Base-by-base conservation (phyloP, 2,113 vertebrate species). In the Oryzias celebensis region DNA sequence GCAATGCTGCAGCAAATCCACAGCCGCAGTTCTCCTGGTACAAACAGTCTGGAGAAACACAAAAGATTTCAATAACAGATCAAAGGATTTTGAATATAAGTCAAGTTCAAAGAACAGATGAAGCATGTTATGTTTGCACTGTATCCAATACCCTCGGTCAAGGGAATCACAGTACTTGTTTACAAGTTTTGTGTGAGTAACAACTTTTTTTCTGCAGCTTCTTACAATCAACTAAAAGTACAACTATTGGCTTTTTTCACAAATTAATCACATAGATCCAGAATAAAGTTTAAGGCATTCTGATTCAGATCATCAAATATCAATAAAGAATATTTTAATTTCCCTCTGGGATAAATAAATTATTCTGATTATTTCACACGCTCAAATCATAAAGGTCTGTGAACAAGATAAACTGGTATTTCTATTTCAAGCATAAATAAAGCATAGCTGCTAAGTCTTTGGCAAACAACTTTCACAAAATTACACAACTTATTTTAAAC, bases 161-260 rank as follows among this genome's bases (percentile, higher is more conserved):
- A 28, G 74, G 71, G 10, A 0, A 44, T 0, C 2, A 28, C 0
- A 83, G 83, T 47, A 0, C n/a, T 15, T 82, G 72, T 70, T 57
- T 92, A 60, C 0, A 62, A 14, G 86, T 92, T 0, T 45, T 68
- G 5, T 90, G 91, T 92, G 84, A 90, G 91, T 90, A 53, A 31
- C 13, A 14, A 10, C 14, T 14, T 52, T 24, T 23, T 23, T 50
- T 51, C 15, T 26, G 3, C 15, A 4, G 42, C 42, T 42, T 18
- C 20, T 36, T 26, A n/a, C 10, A 2, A 23, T 24, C 23, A 4
- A 23, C 13, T 46, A 3, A 26, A 46, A 43, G 7, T 36, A 36
- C 2, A 3, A 10, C 8, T 12, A 1, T 2, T 36, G 36, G 10
- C 7, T 8, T 36, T 36, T 36, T 36, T 12, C 2, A 3, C 13